Evolutionary conservation across 2,113 vertebrate genomes (phyloP).

Genomic region (Tachycineta bicolor): DNA sequence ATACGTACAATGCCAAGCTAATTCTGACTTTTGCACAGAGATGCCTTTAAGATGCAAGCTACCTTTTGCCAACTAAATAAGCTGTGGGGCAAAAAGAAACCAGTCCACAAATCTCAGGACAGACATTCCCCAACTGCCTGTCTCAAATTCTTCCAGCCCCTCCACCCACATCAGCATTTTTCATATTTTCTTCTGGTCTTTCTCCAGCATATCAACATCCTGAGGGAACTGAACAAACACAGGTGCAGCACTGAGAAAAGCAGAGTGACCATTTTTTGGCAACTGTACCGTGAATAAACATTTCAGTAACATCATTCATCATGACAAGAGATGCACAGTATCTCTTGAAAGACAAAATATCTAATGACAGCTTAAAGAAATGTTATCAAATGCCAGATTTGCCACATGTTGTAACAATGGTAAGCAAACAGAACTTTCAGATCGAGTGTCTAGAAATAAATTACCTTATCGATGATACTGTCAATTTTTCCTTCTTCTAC

Average conservation of each 20-base stretch:
- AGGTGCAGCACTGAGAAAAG: neutral
- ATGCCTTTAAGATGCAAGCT: neutral
- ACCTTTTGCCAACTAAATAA: neutral
- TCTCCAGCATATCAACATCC: neutral
- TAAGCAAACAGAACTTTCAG: neutral
- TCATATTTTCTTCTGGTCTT: neutral
- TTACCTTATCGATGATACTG: conserved; percentile 95
- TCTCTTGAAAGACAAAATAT: neutral
- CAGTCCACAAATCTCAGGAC: neutral
- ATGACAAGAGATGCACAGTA: neutral
- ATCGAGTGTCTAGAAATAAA: neutral
- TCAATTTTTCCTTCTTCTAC: conserved; percentile 97
- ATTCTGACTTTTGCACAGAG: neutral
- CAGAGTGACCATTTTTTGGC: neutral
- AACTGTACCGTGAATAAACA: neutral
- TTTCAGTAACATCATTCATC: neutral
- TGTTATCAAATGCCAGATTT: neutral
- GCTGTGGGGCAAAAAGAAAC: neutral
- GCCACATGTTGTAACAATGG: neutral
- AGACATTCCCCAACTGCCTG: neutral
- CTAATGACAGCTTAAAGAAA: neutral
- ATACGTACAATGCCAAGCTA: neutral
- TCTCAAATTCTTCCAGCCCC: neutral
- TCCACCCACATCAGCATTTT: neutral
- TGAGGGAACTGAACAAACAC: neutral